Percentiles rank a stretch among this genome's conserved stretches.
phyloP scores from a whole-genome alignment of 2,113 vertebrate genomes.

The Hippoglossus stenolepis region DNA sequence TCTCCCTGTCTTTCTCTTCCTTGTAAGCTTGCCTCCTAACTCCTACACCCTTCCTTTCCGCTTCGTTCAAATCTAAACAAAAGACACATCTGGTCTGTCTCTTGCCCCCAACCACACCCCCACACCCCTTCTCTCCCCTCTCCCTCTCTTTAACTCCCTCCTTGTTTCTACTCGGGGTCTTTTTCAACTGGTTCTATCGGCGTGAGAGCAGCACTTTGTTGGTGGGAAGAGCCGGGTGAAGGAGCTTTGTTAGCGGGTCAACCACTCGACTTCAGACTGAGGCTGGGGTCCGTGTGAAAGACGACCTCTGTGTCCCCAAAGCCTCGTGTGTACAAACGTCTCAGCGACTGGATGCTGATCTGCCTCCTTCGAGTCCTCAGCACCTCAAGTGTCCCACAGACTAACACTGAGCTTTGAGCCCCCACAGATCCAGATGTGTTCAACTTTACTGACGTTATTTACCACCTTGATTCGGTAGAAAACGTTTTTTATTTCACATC shows the following conservation, averaged over 20 bases:
- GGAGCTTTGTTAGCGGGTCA: conserved; percentile 66
- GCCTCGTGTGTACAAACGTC: conserved; percentile 62
- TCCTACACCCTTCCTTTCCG: conserved; percentile 84
- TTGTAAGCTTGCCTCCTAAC: conserved; percentile 74
- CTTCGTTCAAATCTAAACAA: conserved; percentile 86
- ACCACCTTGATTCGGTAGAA: too few species aligned
- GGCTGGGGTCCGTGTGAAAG: conserved; percentile 43
- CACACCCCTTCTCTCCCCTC: conserved; percentile 49
- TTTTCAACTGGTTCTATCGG: conserved; percentile 67
- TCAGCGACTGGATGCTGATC: conserved; percentile 15
- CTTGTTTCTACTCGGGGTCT: conserved; percentile 54
- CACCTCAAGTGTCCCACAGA: conserved; percentile 4
- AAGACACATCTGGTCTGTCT: conserved; percentile 87
- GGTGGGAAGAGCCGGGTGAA: conserved; percentile 62
- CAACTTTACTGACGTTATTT: too few species aligned
- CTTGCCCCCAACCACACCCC: conserved; percentile 59
- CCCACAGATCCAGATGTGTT: too few species aligned
- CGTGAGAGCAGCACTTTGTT: conserved; percentile 67
- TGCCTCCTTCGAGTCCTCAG: conserved; percentile 11
- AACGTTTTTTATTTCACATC: too few species aligned
- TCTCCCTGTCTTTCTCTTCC: conserved; percentile 57
- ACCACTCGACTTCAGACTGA: conserved; percentile 57
- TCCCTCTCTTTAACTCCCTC: conserved; percentile 68
- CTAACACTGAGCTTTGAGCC: not conserved
- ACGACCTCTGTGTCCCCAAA: conserved; percentile 22